Conservation (phyloP, 2,113 vertebrate species). For the Paraplagusia blochii region DNA sequence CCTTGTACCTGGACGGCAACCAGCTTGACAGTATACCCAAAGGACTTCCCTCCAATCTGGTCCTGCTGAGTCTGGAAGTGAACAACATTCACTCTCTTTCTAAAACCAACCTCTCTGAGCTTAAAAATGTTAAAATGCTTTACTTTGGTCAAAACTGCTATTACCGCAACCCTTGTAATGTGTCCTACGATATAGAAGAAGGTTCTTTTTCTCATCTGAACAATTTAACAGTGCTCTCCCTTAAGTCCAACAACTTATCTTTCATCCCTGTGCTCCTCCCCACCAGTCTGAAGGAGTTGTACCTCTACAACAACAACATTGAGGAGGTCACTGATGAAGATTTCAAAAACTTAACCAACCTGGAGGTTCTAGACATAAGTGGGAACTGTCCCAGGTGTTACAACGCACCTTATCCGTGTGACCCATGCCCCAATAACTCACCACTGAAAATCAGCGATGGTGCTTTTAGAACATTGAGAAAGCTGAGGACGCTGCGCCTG, state of each 20-base stretch:
- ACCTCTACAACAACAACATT: slow-evolving; percentile 90
- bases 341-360: slow-evolving; percentile 78
- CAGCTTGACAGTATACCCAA: slow-evolving; percentile 82
- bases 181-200: slow-evolving; percentile 79
- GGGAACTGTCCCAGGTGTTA: slow-evolving; percentile 95
- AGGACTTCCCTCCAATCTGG: slow-evolving; percentile 80
- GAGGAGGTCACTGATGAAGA: slow-evolving; percentile 73
- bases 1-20: slow-evolving; percentile 91
- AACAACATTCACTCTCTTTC: slow-evolving; percentile 82
- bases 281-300: slow-evolving; percentile 80
- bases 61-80: slow-evolving; percentile 88
- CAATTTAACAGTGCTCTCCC: slow-evolving; percentile 82
- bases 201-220: slow-evolving; percentile 80
- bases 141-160: slow-evolving; percentile 95
- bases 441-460: slow-evolving; percentile 73
- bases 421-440: slow-evolving; percentile 76
- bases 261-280: slow-evolving; percentile 80
- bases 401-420: slow-evolving; percentile 87
- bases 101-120: slow-evolving; percentile 78
- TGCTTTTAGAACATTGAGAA: slow-evolving; percentile 80
- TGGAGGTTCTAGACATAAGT: slow-evolving; percentile 90
- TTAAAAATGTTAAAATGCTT: slow-evolving; percentile 79
- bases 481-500: slow-evolving; percentile 81
- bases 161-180: slow-evolving; percentile 89
- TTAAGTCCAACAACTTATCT: slow-evolving; percentile 91